Conservation (phyloP, 2,113 vertebrate genomes). For the Chrysochloris asiatica region DNA sequence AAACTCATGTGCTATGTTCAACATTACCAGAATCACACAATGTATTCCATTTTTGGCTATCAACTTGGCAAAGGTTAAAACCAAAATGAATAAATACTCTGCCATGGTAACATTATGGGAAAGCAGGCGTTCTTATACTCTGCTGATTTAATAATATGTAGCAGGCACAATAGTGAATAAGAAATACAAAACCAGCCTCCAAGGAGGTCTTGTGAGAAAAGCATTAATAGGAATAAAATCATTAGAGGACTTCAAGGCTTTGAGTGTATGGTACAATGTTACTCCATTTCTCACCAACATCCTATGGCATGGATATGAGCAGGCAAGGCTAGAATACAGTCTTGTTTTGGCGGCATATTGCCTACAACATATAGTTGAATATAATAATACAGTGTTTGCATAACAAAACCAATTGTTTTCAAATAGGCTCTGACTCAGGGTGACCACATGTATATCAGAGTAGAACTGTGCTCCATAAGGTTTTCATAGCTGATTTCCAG, state of each 20-base stretch:
- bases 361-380: not conserved
- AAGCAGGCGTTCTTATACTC: not conserved
- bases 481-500: not conserved
- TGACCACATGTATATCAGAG: not conserved
- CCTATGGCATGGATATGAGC: too few relatives aligned
- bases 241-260: not conserved
- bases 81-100: not conserved
- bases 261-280: not conserved
- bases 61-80: conserved; percentile 44
- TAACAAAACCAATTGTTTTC: not conserved
- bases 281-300: too few relatives aligned
- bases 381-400: not conserved
- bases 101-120: not conserved
- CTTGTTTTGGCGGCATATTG: not conserved
- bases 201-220: not conserved
- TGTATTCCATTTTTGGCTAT: conserved; percentile 50
- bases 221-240: not conserved
- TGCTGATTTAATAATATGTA: not conserved
- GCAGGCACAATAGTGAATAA: not conserved
- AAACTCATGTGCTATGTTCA: conserved; percentile 3
- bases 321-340: not conserved
- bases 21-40: not conserved
- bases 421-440: not conserved
- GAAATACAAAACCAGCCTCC: not conserved
- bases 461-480: not conserved